Percentiles rank a stretch among this genome's conserved stretches.
Conservation (phyloP, 2,113 vertebrate species). For the Chiloscyllium plagiosum region DNA sequence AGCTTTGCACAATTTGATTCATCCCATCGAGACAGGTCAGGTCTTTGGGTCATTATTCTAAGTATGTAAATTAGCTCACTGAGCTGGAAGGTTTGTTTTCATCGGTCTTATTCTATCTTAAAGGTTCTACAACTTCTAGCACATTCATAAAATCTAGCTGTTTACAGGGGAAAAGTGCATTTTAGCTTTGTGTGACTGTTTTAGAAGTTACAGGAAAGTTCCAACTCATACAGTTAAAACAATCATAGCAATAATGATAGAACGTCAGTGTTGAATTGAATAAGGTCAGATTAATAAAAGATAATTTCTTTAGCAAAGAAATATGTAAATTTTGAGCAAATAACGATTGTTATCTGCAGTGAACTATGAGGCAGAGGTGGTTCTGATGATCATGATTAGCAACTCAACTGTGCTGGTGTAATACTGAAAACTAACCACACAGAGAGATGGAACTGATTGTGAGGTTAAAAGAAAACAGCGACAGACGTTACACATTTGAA, state of each 20-base stretch:
- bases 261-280: not conserved
- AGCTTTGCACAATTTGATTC: not conserved
- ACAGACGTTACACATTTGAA: not conserved
- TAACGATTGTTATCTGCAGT: not conserved
- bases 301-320: not conserved
- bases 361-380: not conserved
- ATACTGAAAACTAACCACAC: not conserved
- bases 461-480: not conserved
- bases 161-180: not conserved
- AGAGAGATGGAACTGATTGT: not conserved
- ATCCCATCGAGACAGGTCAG: no score
- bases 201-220: not conserved
- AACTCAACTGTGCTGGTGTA: not conserved
- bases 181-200: not conserved
- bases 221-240: no score
- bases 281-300: conserved; percentile 26
- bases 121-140: not conserved
- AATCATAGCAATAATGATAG: not conserved
- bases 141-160: not conserved
- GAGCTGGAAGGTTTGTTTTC: no score
- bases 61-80: no score
- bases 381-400: not conserved
- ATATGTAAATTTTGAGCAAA: not conserved
- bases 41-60: no score
- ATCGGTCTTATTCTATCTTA: not conserved